Evolutionary conservation across 1,140 invertebrate species (phyloP).

Genomic region (Chironomus tepperi): DNA sequence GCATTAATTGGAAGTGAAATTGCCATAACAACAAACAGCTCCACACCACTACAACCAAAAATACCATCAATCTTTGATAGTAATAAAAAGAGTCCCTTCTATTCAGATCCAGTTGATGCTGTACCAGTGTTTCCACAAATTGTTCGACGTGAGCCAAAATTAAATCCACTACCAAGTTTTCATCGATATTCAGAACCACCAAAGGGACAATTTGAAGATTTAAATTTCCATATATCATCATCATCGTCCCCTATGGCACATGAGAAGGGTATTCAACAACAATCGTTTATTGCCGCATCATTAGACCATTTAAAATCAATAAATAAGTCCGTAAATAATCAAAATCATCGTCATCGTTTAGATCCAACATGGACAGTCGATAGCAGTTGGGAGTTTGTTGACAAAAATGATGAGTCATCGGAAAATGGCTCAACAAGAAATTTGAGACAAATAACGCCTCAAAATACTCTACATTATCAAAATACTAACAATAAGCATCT

Average conservation of each 20-base stretch:
- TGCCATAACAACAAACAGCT: conserved; percentile 11
- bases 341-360: conserved; percentile 30
- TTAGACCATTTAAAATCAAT: conserved; percentile 15
- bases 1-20: background rate
- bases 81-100: conserved; percentile 76
- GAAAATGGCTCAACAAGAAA: background rate
- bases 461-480: background rate
- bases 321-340: background rate
- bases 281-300: conserved; percentile 18
- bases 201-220: conserved; percentile 31
- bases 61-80: conserved; percentile 32
- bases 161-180: conserved; percentile 35
- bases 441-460: background rate
- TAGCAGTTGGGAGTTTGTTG: conserved; percentile 80
- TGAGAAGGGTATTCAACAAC: background rate
- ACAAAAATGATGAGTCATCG: conserved; percentile 42
- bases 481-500: background rate
- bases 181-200: conserved; percentile 51
- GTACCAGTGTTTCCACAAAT: conserved; percentile 26
- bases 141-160: conserved; percentile 33
- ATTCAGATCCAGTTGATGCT: conserved; percentile 85
- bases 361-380: conserved; percentile 73
- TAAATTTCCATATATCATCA: background rate
- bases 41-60: background rate
- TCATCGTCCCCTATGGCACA: background rate